Conservation (phyloP, 2,797 vertebrate species). For the Pyrrhura leucotis region DNA sequence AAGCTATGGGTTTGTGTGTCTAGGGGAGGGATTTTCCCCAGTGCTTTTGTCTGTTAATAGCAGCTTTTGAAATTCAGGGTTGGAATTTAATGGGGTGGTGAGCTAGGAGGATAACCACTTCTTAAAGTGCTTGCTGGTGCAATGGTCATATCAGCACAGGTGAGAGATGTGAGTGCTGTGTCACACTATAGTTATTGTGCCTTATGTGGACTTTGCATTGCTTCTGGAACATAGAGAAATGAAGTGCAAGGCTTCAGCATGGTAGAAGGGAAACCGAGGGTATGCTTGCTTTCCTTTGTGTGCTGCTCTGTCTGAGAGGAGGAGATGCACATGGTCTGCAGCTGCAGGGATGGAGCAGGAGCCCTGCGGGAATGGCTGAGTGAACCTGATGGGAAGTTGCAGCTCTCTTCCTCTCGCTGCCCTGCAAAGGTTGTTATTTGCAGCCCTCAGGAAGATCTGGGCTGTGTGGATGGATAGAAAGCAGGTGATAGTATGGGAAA, state of each 20-base stretch:
- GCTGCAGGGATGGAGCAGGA: not conserved
- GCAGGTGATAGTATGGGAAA: not conserved
- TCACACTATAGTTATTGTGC: not conserved
- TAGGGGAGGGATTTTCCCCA: not conserved
- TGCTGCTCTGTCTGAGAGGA: not conserved
- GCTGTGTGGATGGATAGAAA: not conserved
- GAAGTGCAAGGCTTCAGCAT: not conserved
- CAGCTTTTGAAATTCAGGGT: not conserved
- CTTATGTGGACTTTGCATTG: not conserved
- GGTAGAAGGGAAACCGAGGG: not conserved
- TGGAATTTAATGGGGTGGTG: not conserved
- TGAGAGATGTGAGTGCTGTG: not conserved
- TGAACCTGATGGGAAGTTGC: not conserved
- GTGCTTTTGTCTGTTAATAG: not conserved
- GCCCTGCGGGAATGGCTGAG: not conserved
- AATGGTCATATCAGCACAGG: not conserved
- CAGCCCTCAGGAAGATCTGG: not conserved
- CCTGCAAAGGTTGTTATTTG: not conserved
- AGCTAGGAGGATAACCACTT: not conserved
- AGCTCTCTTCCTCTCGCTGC: not conserved
- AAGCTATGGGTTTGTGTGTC: not conserved
- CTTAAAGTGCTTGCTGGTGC: not conserved
- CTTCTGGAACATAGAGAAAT: not conserved
- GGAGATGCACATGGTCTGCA: not conserved
- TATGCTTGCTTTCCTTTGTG: not conserved